Evolutionary conservation across 1,140 invertebrate genomes (phyloP).

Genomic region (Amphibalanus amphitrite): DNA sequence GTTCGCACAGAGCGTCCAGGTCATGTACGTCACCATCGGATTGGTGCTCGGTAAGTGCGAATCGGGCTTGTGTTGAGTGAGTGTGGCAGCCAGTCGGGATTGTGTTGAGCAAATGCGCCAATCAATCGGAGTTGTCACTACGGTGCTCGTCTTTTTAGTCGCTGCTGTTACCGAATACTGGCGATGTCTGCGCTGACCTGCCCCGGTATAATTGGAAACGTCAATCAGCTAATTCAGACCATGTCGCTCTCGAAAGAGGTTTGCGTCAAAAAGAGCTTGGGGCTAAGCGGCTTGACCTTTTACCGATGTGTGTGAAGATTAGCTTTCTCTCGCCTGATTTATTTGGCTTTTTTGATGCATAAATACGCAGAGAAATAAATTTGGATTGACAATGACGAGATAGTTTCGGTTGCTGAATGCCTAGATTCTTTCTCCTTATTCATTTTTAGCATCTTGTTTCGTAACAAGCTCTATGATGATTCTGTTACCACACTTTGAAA

Average conservation of each 20-base stretch:
- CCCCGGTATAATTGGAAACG: not conserved
- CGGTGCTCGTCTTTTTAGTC: not conserved
- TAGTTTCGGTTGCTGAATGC: too few species aligned
- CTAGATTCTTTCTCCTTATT: too few species aligned
- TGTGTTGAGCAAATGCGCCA: not conserved
- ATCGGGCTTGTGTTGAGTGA: not conserved
- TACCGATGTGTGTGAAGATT: too few species aligned
- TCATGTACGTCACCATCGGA: constrained; percentile 71
- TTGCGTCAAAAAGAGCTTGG: not conserved
- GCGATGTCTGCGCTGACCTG: not conserved
- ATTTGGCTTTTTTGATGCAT: too few species aligned
- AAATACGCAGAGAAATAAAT: too few species aligned
- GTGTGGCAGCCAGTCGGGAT: constrained; percentile 36
- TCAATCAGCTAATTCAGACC: not conserved
- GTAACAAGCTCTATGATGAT: not conserved
- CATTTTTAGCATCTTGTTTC: too few species aligned
- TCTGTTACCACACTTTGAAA: not conserved
- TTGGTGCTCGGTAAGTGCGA: constrained; percentile 50
- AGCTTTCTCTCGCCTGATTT: too few species aligned
- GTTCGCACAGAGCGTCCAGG: constrained; percentile 54
- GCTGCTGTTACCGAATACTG: constrained; percentile 3
- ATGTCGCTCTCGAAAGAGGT: not conserved
- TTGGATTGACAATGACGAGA: too few species aligned
- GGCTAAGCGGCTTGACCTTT: too few species aligned
- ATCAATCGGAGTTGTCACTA: constrained; percentile 1